phyloP scores from a whole-genome alignment of 2,113 vertebrate species.

The Pelobates fuscus region DNA sequence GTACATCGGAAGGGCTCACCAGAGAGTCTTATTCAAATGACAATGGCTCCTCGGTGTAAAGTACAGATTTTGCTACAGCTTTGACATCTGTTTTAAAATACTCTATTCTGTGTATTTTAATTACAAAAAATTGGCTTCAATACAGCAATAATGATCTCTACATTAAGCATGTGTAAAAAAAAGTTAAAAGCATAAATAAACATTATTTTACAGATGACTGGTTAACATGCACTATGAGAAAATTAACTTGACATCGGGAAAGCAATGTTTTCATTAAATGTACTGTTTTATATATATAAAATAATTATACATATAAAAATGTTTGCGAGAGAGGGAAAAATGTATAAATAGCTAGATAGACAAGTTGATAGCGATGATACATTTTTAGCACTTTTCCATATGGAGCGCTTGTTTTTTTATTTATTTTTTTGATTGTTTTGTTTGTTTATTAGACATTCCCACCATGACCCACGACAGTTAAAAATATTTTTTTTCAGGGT shows the following conservation, averaged over 20 bases:
- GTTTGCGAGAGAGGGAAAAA: no score
- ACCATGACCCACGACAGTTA: no score
- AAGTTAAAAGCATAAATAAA: slow-evolving; percentile 17
- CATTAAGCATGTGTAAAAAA: slow-evolving; percentile 8
- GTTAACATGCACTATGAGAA: slow-evolving; percentile 1
- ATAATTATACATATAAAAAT: no score
- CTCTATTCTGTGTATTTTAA: slow-evolving; percentile 41
- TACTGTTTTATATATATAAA: no score
- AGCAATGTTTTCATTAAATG: no score
- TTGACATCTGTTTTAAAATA: slow-evolving; percentile 46
- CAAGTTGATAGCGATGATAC: no score
- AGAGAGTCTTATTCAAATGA: slow-evolving; percentile 34
- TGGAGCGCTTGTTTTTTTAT: no score
- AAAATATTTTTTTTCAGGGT: no score
- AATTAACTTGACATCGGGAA: background rate
- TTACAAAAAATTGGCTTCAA: slow-evolving; percentile 34
- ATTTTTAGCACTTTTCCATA: no score
- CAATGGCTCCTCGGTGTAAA: slow-evolving; percentile 41
- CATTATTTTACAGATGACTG: slow-evolving; percentile 22
- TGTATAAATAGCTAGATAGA: no score
- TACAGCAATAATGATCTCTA: slow-evolving; percentile 19
- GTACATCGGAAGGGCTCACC: slow-evolving; percentile 33
- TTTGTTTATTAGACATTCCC: no score
- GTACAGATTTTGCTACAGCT: slow-evolving; percentile 16
- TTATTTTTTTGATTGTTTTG: no score